Evolutionary conservation across 2,888 invertebrate species (phyloP), one percentile per base, ranked within the genome.

Genomic region (Toxonevra muliebris): DNA sequence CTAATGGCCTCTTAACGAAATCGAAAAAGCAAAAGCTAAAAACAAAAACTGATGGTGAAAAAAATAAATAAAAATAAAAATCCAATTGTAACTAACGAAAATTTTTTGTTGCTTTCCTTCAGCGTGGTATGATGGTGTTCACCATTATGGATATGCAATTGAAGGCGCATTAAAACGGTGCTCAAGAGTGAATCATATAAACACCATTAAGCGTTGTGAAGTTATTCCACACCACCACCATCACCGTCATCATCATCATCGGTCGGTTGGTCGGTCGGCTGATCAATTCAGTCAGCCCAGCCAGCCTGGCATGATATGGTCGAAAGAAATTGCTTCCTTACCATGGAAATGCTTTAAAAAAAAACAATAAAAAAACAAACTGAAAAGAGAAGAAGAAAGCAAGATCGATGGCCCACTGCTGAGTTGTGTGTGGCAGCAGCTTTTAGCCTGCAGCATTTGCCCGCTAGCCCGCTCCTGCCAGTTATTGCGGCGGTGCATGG

Each of bases 1-100:
- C 65, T 68, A 68, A 68, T 68, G 68, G 68, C 61, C 57, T 68
- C 58, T 57, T 55, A 61, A 61, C 60, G 60, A 61, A 64, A 68
- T 61, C 60, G 54, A 55, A 68, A 58, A 55, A 60, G 13, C n/a
- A 8, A 15, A 30, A 58, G 20, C 55, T 48, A 43, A 65, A 65
- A 30, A 30, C 2, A 30, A 30, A 30, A 30, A 30, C 30, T 30
- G 30, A 30, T 30, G 30, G 7, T 30, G 30, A 30, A 30, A 2
- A 7, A 30, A n/a, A n/a, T n/a, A n/a, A n/a, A n/a, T n/a, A n/a
- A 30, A 30, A 30, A 30, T 7, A 30, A 30, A 64, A 52, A 59
- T 76, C 76, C 80, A 80, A 80, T 80, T 80, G 77, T 76, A 77
- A 74, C 79, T 79, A 79, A 79, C 79, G 79, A 80, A 17, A 53